Evolutionary conservation across 2,888 invertebrate species (phyloP).

Genomic region (Phania funesta): DNA sequence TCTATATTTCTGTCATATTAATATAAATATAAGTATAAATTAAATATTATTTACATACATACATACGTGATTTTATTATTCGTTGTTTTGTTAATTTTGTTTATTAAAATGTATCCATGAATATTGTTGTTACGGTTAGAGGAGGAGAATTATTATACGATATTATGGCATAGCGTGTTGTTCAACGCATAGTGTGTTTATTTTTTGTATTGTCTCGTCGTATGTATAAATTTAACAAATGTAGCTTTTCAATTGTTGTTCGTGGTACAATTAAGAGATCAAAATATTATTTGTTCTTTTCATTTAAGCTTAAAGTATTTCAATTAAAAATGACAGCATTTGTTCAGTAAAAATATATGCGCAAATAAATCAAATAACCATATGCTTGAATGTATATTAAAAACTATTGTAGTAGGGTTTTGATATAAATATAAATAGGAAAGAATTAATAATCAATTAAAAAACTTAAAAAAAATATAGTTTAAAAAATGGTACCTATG

Average conservation of each 20-base stretch:
- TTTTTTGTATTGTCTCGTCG: neutral
- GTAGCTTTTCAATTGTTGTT: conserved; percentile 52
- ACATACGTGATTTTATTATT: neutral
- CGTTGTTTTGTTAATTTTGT: neutral
- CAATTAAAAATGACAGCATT: conserved; percentile 55
- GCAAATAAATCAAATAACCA: conserved; percentile 39
- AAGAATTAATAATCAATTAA: too few relatives aligned
- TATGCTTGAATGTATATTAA: neutral
- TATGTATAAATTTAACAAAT: neutral
- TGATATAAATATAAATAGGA: neutral
- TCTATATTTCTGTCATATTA: too few relatives aligned
- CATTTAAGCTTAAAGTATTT: conserved; percentile 51
- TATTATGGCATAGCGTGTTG: neutral
- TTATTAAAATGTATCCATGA: neutral
- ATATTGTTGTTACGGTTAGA: neutral
- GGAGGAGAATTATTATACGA: neutral
- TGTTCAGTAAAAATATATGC: conserved; percentile 10
- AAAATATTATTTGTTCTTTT: conserved; percentile 39
- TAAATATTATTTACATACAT: too few relatives aligned
- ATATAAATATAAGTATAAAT: too few relatives aligned
- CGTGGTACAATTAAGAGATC: conserved; percentile 61
- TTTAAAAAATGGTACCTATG: too few relatives aligned
- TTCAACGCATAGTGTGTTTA: neutral
- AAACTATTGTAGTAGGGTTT: neutral
- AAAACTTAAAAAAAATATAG: too few relatives aligned